Evolutionary conservation across 2,888 invertebrate species (phyloP), one percentile per base, ranked within the genome.

Genomic region (Philereme transversata): DNA sequence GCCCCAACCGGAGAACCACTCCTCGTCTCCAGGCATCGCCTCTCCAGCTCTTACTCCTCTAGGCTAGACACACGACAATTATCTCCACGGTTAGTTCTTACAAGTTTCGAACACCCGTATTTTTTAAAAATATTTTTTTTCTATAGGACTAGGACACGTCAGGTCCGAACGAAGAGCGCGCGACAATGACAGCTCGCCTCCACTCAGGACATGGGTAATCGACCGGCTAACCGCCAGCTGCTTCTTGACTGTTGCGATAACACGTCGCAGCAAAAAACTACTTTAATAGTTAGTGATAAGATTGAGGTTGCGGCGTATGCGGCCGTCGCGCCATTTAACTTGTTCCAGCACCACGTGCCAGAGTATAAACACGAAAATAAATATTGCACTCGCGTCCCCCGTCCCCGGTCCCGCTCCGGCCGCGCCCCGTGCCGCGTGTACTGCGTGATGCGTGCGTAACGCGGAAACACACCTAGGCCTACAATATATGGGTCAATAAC

Each of bases 1-100:
- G 46, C 89, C 88, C 85, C 87, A 88, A 45, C 88, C 86, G 10
- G 78, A 74, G 64, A 83, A 82, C 75, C 82, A 82, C 75, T 85
- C 83, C 67, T 81, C 47, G 8, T 40, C 59, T 4, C 38, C 55
- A 55, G 57, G 34, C 59, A 49, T 61, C n/a, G 10, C 53, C 33
- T 10, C 51, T 4, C 4, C 4, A 11, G 10, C 43, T 6, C 40
- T 40, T 40, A 6, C 9, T 9, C 0, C 5, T 11, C 34, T 9
- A 10, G 5, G 6, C 45, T 22, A 11, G 45, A 5, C 22, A 0
- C 22, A 11, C 45, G 6, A 22, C 45, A 22, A 22, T 22, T 22
- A 22, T 22, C 22, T 3, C 22, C 22, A 3, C 22, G 3, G 22
- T 22, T 22, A 1, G 1, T 22, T 22, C 3, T 22, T 22, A 22